Percentiles rank a stretch among this genome's conserved stretches.
Conservation (phyloP, 2,113 vertebrate genomes). For the Lamprologus speciosus region DNA sequence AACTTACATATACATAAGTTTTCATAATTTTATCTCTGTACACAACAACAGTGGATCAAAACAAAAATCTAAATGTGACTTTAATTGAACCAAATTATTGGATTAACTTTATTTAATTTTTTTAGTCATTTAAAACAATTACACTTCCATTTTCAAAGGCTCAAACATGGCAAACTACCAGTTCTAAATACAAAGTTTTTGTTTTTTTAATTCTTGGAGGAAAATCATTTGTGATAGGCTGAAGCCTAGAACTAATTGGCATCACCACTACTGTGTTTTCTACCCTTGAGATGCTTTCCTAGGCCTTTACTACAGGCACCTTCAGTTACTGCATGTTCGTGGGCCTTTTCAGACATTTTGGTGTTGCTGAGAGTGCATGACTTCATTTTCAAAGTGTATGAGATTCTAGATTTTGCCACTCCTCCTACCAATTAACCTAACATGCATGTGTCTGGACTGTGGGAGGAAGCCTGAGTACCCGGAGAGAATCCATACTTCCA, state of each 20-base stretch:
- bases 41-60: accelerated
- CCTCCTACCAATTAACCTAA: not conserved
- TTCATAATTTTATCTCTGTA: not conserved
- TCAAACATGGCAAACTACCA: not conserved
- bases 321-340: not conserved
- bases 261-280: not conserved
- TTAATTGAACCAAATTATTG: not conserved
- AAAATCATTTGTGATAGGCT: not conserved
- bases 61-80: not conserved
- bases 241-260: not conserved
- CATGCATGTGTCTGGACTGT: not conserved
- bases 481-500: not conserved
- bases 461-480: not conserved
- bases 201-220: not conserved
- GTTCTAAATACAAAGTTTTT: not conserved
- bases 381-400: not conserved
- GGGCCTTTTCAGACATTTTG: not conserved
- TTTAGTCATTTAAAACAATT: not conserved
- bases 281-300: not conserved
- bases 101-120: not conserved
- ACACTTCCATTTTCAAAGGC: not conserved
- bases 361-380: not conserved
- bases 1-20: not conserved
- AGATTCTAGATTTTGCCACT: not conserved
- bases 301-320: not conserved